Conservation (phyloP, 2,113 vertebrate genomes). For the Neogobius melanostomus region DNA sequence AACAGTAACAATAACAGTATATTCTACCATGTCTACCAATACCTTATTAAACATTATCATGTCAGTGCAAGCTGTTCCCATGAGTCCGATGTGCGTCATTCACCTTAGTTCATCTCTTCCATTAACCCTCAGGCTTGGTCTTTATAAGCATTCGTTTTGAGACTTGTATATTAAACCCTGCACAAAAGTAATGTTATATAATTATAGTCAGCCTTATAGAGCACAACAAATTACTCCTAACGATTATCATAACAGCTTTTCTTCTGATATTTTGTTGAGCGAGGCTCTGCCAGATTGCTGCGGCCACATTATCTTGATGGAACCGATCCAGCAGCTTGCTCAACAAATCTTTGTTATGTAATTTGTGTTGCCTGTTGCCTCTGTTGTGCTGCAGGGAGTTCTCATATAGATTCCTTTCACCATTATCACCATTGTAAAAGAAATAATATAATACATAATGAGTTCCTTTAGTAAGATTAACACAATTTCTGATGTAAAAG, state of each 20-base stretch:
- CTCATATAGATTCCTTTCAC: neutral
- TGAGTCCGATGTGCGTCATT: neutral
- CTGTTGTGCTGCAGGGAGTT: neutral
- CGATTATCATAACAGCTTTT: neutral
- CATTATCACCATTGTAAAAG: no score
- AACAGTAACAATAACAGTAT: neutral
- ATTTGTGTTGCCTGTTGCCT: neutral
- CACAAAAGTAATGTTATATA: neutral
- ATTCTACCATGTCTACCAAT: neutral
- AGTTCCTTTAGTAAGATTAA: no score
- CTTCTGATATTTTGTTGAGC: neutral
- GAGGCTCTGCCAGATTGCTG: neutral
- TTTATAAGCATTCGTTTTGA: neutral
- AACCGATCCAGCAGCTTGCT: neutral
- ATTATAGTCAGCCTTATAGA: neutral
- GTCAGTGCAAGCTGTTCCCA: neutral
- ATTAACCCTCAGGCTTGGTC: neutral
- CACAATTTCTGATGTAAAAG: no score
- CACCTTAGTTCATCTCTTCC: neutral
- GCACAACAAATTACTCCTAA: neutral
- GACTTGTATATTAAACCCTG: neutral
- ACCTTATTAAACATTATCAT: neutral
- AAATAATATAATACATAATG: no score
- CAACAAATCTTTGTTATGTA: neutral
- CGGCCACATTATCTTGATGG: neutral